A percentile compares a stretch with the other conserved stretches of the same genome.
Conservation (phyloP, 1,140 invertebrate species). For the Metaphire vulgaris region DNA sequence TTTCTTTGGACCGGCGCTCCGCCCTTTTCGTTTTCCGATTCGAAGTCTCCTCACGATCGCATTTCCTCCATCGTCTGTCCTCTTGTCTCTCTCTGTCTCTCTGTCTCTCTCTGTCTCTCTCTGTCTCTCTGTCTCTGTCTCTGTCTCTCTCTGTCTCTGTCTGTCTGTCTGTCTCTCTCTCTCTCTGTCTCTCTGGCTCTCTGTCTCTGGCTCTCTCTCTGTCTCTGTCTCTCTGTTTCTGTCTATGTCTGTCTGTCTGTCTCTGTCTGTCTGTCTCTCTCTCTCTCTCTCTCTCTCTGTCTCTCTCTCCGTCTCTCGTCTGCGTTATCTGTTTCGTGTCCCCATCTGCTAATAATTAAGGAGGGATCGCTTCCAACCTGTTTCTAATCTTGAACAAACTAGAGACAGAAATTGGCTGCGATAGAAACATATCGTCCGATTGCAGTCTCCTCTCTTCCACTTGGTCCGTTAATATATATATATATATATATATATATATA, state of each 20-base stretch:
- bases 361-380: too few relatives aligned
- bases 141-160: constrained; percentile 16
- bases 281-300: constrained; percentile 12
- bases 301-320: constrained; percentile 21
- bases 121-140: constrained; percentile 9
- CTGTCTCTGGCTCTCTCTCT: constrained; percentile 13
- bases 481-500: too few relatives aligned
- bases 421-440: too few relatives aligned
- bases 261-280: constrained; percentile 9
- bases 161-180: constrained; percentile 14
- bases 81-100: not conserved
- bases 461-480: too few relatives aligned
- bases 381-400: too few relatives aligned
- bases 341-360: not conserved
- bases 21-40: too few relatives aligned
- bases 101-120: not conserved
- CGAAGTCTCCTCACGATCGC: too few relatives aligned
- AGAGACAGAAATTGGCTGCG: too few relatives aligned
- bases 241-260: constrained; percentile 5
- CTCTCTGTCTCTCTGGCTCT: constrained; percentile 7
- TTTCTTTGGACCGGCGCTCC: too few relatives aligned
- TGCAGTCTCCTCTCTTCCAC: too few relatives aligned
- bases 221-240: constrained; percentile 10
- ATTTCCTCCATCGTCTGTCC: too few relatives aligned
- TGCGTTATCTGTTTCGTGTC: not conserved